Evolutionary conservation across 2,888 invertebrate genomes (phyloP).

Genomic region (Hemaris fuciformis): DNA sequence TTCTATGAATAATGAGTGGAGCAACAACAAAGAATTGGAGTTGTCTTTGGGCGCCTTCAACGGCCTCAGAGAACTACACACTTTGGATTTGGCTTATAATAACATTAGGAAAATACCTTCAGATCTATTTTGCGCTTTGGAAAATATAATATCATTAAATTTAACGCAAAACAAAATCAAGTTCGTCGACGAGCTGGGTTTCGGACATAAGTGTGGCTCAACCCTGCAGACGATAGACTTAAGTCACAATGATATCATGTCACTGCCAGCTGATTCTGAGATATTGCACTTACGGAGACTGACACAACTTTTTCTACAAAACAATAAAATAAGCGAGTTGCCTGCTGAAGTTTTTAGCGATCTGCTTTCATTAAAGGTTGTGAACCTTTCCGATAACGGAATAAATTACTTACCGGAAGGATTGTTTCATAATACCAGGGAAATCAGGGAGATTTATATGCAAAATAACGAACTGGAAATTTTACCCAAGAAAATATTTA

Average conservation of each 20-base stretch:
- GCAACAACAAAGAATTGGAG: constrained; percentile 86
- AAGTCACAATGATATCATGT: constrained; percentile 89
- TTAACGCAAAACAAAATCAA: constrained; percentile 91
- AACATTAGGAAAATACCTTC: constrained; percentile 90
- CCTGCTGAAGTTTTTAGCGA: constrained; percentile 90
- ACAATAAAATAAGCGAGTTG: constrained; percentile 90
- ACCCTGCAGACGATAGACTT: constrained; percentile 90
- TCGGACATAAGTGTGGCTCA: constrained; percentile 82
- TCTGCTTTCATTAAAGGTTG: constrained; percentile 87
- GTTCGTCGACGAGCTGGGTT: constrained; percentile 88
- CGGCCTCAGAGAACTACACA: constrained; percentile 89
- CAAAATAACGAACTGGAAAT: constrained; percentile 93
- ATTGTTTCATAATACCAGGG: constrained; percentile 89
- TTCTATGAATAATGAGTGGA: constrained; percentile 91
- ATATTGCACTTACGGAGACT: constrained; percentile 89
- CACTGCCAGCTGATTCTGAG: constrained; percentile 88
- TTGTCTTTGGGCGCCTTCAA: constrained; percentile 86
- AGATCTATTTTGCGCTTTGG: constrained; percentile 89
- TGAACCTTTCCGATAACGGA: constrained; percentile 93
- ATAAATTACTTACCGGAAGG: constrained; percentile 90
- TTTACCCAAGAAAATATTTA: constrained; percentile 91
- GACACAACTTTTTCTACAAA: constrained; percentile 89
- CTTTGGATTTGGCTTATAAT: constrained; percentile 89
- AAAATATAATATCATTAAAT: constrained; percentile 91
- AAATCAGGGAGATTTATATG: constrained; percentile 91